phyloP scores from a whole-genome alignment of 37 sponge, comb jelly and placozoan genomes.

The Haliclona indistincta region DNA sequence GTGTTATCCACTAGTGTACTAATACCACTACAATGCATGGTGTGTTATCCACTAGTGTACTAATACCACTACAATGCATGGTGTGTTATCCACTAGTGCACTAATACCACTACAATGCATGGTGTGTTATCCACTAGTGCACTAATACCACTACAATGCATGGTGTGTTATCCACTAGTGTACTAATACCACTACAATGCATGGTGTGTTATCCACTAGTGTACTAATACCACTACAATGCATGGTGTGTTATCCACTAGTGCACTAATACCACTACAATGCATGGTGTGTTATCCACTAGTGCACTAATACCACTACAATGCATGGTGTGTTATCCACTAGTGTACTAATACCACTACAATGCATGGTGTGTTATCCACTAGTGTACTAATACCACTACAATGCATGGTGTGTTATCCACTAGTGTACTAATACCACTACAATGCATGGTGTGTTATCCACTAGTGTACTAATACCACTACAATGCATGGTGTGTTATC shows the following conservation, averaged over 20 bases:
- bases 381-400: slow-evolving; percentile 37
- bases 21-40: slow-evolving; percentile 84
- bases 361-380: slow-evolving; percentile 75
- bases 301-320: slow-evolving; percentile 51
- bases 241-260: slow-evolving; percentile 63
- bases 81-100: slow-evolving; percentile 29
- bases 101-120: slow-evolving; percentile 76
- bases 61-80: slow-evolving; percentile 80
- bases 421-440: slow-evolving; percentile 33
- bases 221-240: slow-evolving; percentile 61
- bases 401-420: slow-evolving; percentile 77
- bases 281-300: slow-evolving; percentile 69
- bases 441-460: slow-evolving; percentile 77
- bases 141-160: slow-evolving; percentile 69
- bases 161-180: slow-evolving; percentile 53
- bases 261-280: slow-evolving; percentile 52
- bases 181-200: slow-evolving; percentile 69
- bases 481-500: slow-evolving; percentile 80
- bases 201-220: slow-evolving; percentile 53
- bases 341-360: slow-evolving; percentile 42
- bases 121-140: slow-evolving; percentile 41
- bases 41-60: slow-evolving; percentile 14
- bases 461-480: slow-evolving; percentile 29
- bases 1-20: not conserved
- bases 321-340: slow-evolving; percentile 70